These are phyloP conservation scores for Pollenia griseotomentosa DNA, from an alignment of 2,888 invertebrate species.

Conservation along the genomic window DNA sequence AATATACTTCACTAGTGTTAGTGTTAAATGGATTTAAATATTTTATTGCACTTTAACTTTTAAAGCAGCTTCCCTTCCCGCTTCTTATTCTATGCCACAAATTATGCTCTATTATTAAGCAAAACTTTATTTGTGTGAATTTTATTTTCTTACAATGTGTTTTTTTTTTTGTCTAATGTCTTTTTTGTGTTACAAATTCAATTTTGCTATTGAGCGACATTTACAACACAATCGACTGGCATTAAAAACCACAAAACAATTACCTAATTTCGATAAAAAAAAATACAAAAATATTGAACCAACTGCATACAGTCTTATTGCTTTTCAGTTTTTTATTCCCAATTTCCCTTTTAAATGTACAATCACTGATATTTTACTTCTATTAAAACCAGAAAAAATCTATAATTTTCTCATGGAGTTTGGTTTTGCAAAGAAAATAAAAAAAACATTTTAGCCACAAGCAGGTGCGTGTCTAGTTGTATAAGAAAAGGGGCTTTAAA, in stretches of 20 bases:
- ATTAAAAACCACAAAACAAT: constrained; percentile 69
- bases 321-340: constrained; percentile 8
- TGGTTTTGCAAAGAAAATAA: background rate
- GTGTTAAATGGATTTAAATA: too few species aligned
- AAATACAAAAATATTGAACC: background rate
- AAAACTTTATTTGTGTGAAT: constrained; percentile 46
- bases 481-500: too few species aligned
- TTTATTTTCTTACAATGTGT: background rate
- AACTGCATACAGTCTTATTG: background rate
- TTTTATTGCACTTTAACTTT: too few species aligned
- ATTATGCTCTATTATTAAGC: constrained; percentile 5
- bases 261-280: constrained; percentile 63
- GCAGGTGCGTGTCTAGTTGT: too few species aligned
- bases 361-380: constrained; percentile 10
- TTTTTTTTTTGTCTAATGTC: too few species aligned
- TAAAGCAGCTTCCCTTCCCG: too few species aligned
- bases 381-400: background rate
- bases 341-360: constrained; percentile 42
- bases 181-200: constrained; percentile 45
- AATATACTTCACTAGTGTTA: too few species aligned
- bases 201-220: constrained; percentile 64
- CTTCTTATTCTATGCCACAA: background rate
- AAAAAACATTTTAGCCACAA: background rate
- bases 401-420: constrained; percentile 24
- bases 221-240: constrained; percentile 64